Base-by-base conservation (phyloP, 2,113 vertebrate species). In the Murina feae region DNA sequence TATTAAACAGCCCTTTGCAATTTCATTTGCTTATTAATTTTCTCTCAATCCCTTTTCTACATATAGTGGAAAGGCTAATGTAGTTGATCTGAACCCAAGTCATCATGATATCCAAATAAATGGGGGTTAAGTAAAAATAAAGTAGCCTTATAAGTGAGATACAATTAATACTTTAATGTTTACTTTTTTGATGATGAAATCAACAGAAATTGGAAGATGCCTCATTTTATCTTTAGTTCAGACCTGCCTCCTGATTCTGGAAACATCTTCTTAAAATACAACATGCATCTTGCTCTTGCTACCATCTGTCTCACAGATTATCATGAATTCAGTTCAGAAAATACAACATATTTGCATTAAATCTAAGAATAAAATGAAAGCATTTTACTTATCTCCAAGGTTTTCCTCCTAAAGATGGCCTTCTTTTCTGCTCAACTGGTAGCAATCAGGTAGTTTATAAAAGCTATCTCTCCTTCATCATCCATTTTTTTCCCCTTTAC, bases 21-120 rank as follows among this genome's bases (percentile, higher is more conserved):
- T 47, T 82, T 74, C 25, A 79, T 72, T 74, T 86, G 58, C 65
- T 86, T 66, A 47, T 76, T 44, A 58, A 66, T 68, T 51, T 86
- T 86, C 51, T 71, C 86, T 76, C 53, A 89, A 4, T 75, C 30
- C 9, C 35, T 65, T 58, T 81, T 6, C 47, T 53, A 93, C 30
- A 63, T 44, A 44, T 9, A 55, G 16, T 1, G 30, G 5, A 49
- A 91, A 84, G 76, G n/a, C 87, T 71, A 49, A 55, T 79, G 94
- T 79, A 32, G 63, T 55, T 91, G 69, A 83, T 86, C 18, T 86
- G 55, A 97, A 81, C n/a, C 51, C 28, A 65, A 94, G 92, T 92
- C 81, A 89, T 5, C 51, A 75, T 25, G 82, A 93, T 71, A 72
- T 74, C 30, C 79, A 94, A 91, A 75, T 49, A 68, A 84, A 58